These are phyloP conservation scores for Ips nitidus DNA, from an alignment of 1,140 invertebrate genomes.

Conservation along the genomic window DNA sequence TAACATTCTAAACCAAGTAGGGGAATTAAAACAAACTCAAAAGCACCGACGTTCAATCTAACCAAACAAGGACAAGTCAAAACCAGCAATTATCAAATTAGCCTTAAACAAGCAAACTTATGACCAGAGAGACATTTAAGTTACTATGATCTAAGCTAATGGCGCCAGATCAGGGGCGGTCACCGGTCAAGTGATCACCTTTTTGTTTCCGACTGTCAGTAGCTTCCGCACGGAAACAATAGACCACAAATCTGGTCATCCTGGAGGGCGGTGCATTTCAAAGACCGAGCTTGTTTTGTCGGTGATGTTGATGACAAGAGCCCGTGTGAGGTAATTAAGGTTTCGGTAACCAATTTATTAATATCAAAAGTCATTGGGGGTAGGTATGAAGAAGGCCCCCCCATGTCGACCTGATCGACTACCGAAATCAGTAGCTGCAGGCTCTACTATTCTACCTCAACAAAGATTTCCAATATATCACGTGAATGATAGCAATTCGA, in stretches of 20 bases:
- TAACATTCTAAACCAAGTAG: no score
- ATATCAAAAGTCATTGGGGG: no score
- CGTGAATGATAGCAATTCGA: no score
- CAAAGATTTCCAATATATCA: no score
- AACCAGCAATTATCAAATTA: conserved; percentile 1
- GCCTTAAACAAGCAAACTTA: background rate
- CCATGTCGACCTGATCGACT: no score
- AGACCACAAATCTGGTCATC: background rate
- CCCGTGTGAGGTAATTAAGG: no score
- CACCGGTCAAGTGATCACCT: background rate
- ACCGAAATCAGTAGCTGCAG: no score
- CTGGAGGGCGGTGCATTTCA: background rate
- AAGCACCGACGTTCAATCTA: no score
- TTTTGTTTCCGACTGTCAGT: background rate
- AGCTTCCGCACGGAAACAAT: conserved; percentile 1
- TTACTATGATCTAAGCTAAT: background rate
- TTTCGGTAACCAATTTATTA: no score
- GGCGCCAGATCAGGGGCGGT: background rate
- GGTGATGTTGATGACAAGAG: background rate
- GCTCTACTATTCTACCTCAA: no score
- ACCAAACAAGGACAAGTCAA: background rate
- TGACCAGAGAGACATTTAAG: background rate
- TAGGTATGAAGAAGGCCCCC: no score
- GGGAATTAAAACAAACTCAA: no score
- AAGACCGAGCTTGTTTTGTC: background rate